Evolutionary conservation across 2,113 vertebrate genomes (phyloP).

Genomic region (Dipodomys merriami): DNA sequence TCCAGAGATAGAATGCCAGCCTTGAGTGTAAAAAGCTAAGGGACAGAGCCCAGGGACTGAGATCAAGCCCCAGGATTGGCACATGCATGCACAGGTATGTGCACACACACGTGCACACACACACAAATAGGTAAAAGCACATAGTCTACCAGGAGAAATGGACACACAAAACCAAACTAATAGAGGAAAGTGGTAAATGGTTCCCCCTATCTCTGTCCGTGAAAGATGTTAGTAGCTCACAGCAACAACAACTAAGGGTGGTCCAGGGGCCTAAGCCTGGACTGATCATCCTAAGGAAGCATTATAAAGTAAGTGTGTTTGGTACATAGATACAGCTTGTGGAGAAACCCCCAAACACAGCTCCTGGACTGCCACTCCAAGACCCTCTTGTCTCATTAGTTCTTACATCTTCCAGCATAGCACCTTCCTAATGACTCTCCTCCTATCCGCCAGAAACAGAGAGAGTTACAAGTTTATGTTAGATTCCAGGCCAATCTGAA

Average conservation of each 20-base stretch:
- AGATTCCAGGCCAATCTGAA: neutral
- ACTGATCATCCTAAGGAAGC: neutral
- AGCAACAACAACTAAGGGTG: too few species aligned
- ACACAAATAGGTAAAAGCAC: neutral
- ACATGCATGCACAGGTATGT: too few species aligned
- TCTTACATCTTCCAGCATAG: neutral
- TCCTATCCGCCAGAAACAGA: neutral
- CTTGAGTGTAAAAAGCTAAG: too few species aligned
- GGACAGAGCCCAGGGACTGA: too few species aligned
- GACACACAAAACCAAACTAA: neutral
- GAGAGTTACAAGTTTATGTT: constrained; percentile 1
- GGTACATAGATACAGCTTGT: neutral
- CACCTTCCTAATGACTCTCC: neutral
- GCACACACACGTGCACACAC: too few species aligned
- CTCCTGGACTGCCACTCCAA: neutral
- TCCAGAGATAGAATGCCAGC: too few species aligned
- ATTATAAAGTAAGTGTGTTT: neutral
- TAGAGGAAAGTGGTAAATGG: neutral
- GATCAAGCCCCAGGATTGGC: too few species aligned
- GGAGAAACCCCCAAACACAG: neutral
- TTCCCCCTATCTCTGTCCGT: neutral
- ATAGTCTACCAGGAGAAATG: neutral
- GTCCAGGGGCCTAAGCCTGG: neutral
- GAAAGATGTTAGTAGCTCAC: neutral
- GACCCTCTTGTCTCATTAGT: neutral